Evolutionary conservation across 2,797 vertebrate genomes (phyloP).

Genomic region (Phoxinus dragarum): DNA sequence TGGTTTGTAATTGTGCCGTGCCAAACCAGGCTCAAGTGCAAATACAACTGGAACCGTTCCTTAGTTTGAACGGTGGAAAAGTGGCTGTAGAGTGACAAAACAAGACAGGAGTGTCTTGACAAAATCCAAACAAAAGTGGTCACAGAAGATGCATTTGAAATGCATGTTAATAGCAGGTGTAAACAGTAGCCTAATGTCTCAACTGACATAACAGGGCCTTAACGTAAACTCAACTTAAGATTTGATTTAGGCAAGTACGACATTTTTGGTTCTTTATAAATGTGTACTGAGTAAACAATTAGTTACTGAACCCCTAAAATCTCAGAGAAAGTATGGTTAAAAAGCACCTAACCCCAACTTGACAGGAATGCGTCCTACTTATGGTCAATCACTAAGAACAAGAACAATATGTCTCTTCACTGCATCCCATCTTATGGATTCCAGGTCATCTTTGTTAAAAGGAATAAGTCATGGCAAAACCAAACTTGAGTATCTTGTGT

Average conservation of each 20-base stretch:
- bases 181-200: neutral
- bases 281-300: neutral
- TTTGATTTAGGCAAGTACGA: neutral
- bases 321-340: neutral
- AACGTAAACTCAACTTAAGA: neutral
- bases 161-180: neutral
- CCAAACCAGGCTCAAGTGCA: too few relatives aligned
- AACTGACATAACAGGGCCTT: neutral
- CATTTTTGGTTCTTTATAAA: neutral
- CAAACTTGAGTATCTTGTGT: slow-evolving; percentile 60
- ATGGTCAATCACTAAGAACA: neutral
- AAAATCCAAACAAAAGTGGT: neutral
- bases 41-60: too few relatives aligned
- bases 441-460: too few relatives aligned
- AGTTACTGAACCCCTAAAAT: neutral
- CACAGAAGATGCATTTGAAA: neutral
- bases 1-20: too few relatives aligned
- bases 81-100: neutral
- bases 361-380: neutral
- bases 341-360: neutral
- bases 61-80: too few relatives aligned
- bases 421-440: neutral
- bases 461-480: neutral
- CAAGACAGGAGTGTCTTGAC: neutral
- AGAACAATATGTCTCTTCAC: neutral